Base-by-base conservation (phyloP, 2,888 invertebrate species). In the Rhodophaea formosa region DNA sequence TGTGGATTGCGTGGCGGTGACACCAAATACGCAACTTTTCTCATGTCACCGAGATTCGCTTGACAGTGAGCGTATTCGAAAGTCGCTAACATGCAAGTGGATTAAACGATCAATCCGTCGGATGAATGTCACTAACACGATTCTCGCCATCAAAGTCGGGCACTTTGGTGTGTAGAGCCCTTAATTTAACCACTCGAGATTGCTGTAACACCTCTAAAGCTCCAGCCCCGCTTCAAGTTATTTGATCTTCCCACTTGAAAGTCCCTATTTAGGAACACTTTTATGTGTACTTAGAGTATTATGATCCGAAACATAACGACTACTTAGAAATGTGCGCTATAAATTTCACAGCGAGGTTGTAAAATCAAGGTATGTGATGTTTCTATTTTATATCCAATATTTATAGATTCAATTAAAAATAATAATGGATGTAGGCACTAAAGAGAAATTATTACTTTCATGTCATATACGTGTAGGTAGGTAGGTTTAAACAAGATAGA, bases 201-300 rank as follows among this genome's bases (percentile, higher is more conserved):
- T 79, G 80, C 70, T 75, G 67, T 75, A 78, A 84, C 87, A 86
- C 88, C 87, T 88, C 80, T 84, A 88, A 88, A 82, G 86, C 81
- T 77, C 29, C 42, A 42, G n/a, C 74, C 65, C 68, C 70, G 70
- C 71, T 73, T n/a, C 62, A 75, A 83, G 75, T 79, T 79, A 83
- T 82, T 84, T 83, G 79, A 86, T 84, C 79, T 83, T 57, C 70
- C 87, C 86, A 87, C 88, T 88, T 88, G 76, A 84, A 80, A 79
- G 72, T 62, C 56, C 62, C 61, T 56, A 30, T 47, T 56, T 56
- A 49, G 56, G 42, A 42, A 43, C 47, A 45, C 54, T 45, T 58
- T 56, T 58, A 59, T 58, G 55, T 52, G 52, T 59, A 58, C 60
- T 61, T 60, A 51, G 68, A 66, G 62, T 67, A 64, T 67, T 65